Conservation (phyloP, 92 coral and sea anemone genomes). For the Palythoa grandiflora region DNA sequence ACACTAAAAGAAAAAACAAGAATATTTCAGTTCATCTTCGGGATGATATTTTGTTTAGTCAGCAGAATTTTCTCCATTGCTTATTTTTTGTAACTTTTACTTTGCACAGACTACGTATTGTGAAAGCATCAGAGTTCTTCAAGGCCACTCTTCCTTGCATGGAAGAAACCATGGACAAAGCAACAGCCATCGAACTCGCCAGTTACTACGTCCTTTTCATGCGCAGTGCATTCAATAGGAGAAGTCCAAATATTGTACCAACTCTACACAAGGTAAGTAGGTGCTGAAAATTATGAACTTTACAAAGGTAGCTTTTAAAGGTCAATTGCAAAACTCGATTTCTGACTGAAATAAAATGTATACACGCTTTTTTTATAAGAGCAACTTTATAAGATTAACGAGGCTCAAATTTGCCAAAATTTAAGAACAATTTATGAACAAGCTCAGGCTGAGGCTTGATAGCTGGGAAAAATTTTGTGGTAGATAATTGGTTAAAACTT, state of each 20-base stretch:
- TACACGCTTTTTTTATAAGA: too few relatives aligned
- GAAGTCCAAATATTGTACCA: conserved; percentile 66
- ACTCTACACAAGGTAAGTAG: conserved; percentile 75
- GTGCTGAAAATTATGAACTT: neutral
- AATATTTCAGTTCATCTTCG: too few relatives aligned
- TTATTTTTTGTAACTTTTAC: neutral
- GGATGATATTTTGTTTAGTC: too few relatives aligned
- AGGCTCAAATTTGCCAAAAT: too few relatives aligned
- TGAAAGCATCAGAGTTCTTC: conserved; percentile 90
- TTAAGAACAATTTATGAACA: too few relatives aligned
- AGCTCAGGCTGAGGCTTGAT: too few relatives aligned
- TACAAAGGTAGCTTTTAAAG: neutral
- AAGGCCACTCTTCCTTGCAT: conserved; percentile 81
- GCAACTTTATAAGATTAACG: too few relatives aligned
- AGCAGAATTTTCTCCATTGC: neutral
- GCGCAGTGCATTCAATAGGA: conserved; percentile 70
- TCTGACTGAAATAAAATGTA: too few relatives aligned
- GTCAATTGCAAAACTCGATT: too few relatives aligned
- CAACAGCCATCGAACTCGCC: conserved; percentile 78
- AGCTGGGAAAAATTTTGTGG: too few relatives aligned
- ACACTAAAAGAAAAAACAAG: too few relatives aligned
- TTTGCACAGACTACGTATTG: conserved; percentile 76
- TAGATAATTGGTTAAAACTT: too few relatives aligned
- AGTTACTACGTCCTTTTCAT: conserved; percentile 77
- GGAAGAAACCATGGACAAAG: conserved; percentile 88